These are phyloP conservation scores for Scylla paramamosain DNA, from an alignment of 1,140 invertebrate genomes.

Conservation along the genomic window DNA sequence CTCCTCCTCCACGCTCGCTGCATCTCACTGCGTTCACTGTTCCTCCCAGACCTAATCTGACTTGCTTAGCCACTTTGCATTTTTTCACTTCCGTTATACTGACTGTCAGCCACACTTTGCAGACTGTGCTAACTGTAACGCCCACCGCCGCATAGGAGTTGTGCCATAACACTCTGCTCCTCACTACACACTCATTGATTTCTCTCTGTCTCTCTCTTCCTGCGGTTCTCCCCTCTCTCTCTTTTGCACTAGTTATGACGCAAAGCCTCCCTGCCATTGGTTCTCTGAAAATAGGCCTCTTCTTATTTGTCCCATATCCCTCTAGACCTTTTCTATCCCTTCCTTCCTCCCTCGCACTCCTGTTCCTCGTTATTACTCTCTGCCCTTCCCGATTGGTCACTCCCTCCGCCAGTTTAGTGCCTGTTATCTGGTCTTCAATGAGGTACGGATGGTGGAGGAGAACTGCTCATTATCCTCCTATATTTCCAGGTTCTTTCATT, in stretches of 20 bases:
- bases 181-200: not conserved
- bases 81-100: not conserved
- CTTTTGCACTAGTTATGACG: not conserved
- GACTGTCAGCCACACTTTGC: not conserved
- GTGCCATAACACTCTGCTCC: not conserved
- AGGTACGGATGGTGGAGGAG: too few relatives aligned
- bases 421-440: too few relatives aligned
- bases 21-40: too few relatives aligned
- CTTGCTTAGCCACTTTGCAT: not conserved
- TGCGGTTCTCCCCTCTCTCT: not conserved
- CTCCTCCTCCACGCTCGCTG: too few relatives aligned
- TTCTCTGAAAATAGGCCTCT: not conserved
- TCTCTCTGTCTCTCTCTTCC: not conserved
- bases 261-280: not conserved
- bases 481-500: too few relatives aligned
- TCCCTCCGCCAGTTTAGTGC: not conserved
- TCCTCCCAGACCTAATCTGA: not conserved
- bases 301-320: not conserved
- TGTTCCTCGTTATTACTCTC: not conserved
- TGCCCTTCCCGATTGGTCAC: not conserved
- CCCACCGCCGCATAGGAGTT: not conserved
- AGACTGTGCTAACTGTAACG: not conserved
- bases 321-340: not conserved
- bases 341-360: not conserved
- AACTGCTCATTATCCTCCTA: too few relatives aligned